A percentile compares a stretch with the other conserved stretches of the same genome.
Evolutionary conservation across 2,888 invertebrate genomes (phyloP).

Genomic region (Zygogramma bicolorata): DNA sequence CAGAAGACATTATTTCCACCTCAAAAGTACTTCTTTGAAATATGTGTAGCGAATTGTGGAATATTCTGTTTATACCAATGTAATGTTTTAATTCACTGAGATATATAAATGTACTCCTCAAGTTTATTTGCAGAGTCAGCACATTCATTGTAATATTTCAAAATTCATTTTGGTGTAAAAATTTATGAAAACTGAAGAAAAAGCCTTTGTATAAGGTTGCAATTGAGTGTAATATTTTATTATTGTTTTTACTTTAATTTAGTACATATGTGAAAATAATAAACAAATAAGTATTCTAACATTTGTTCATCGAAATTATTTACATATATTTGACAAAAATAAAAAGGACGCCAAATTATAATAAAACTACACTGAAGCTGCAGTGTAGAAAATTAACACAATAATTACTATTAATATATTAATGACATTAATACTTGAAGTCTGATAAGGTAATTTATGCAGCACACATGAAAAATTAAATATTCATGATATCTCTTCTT

Average conservation of each 20-base stretch:
- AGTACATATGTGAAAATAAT: slow-evolving; percentile 64
- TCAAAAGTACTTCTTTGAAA: too few species aligned
- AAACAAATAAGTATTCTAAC: slow-evolving; percentile 66
- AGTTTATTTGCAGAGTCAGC: background rate
- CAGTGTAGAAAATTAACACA: slow-evolving; percentile 57
- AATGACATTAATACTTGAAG: slow-evolving; percentile 64
- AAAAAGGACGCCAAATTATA: slow-evolving; percentile 61
- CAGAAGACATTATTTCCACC: too few species aligned
- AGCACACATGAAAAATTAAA: slow-evolving; percentile 39
- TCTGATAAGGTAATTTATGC: slow-evolving; percentile 54
- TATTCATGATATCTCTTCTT: slow-evolving; percentile 26
- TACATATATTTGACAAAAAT: slow-evolving; percentile 61
- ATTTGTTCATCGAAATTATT: slow-evolving; percentile 62
- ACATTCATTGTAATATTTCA: too few species aligned
- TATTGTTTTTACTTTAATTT: slow-evolving; percentile 59
- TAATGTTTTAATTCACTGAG: too few species aligned
- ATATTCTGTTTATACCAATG: too few species aligned
- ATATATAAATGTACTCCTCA: too few species aligned
- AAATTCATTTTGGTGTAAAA: too few species aligned
- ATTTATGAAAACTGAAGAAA: background rate
- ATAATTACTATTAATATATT: slow-evolving; percentile 59
- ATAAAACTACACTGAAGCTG: slow-evolving; percentile 54
- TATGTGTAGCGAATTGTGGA: too few species aligned
- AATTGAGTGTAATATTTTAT: slow-evolving; percentile 52
- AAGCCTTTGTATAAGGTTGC: background rate